phyloP scores from a whole-genome alignment of 2,797 vertebrate genomes.

The Thamnophis elegans region DNA sequence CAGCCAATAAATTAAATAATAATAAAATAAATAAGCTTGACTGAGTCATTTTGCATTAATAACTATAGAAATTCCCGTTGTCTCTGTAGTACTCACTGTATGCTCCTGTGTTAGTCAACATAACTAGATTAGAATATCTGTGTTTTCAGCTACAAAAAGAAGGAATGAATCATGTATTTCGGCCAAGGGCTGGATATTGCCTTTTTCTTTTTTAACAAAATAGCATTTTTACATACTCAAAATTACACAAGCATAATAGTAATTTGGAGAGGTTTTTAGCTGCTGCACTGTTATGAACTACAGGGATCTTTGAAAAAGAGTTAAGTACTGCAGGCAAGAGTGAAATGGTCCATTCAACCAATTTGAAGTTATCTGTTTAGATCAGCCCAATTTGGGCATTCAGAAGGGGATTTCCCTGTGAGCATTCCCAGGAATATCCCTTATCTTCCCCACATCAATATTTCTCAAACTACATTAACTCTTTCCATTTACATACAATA shows the following conservation, averaged over 20 bases:
- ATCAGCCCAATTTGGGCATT: background rate
- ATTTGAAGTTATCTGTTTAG: background rate
- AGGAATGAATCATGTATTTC: background rate
- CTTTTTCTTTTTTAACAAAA: background rate
- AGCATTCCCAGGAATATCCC: background rate
- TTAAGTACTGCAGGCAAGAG: background rate
- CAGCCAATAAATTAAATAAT: background rate
- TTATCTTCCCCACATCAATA: background rate
- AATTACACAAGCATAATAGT: background rate
- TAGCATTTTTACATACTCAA: background rate
- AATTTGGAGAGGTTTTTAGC: background rate
- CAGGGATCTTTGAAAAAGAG: background rate
- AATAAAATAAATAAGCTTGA: background rate
- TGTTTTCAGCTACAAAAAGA: background rate
- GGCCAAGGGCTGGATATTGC: background rate
- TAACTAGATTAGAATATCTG: background rate
- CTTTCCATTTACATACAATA: background rate
- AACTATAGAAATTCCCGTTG: background rate
- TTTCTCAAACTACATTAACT: background rate
- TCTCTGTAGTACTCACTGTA: background rate
- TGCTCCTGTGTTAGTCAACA: background rate
- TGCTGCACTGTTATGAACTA: background rate
- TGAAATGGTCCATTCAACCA: background rate
- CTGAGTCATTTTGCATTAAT: background rate
- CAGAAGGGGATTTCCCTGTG: background rate